These are phyloP conservation scores for Mesembrinibis cayennensis DNA, from an alignment of 2,113 vertebrate genomes.

Conservation along the genomic window DNA sequence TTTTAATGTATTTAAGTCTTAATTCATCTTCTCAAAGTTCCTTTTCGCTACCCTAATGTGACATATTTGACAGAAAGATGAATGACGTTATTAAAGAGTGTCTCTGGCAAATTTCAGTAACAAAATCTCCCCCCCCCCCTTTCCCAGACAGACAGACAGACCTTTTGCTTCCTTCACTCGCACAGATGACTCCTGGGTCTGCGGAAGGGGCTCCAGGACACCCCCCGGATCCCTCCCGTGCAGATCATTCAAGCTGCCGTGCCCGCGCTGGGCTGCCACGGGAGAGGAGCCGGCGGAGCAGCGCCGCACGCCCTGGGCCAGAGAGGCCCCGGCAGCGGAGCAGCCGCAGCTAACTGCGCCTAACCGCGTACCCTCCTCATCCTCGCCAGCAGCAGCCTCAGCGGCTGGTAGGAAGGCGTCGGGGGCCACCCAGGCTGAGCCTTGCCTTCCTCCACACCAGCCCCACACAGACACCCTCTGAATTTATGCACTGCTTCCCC, in stretches of 20 bases:
- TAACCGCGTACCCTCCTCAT: background rate
- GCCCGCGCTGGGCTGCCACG: accelerated
- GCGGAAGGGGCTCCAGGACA: background rate
- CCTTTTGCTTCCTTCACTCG: background rate
- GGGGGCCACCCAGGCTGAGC: background rate
- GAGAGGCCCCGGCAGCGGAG: background rate
- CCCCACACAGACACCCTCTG: background rate
- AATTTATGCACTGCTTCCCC: slow-evolving; percentile 26
- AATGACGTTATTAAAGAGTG: slow-evolving; percentile 77
- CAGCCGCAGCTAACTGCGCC: accelerated
- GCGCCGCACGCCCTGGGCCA: accelerated
- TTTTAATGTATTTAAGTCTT: slow-evolving; percentile 77
- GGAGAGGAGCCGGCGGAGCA: background rate
- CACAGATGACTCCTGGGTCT: background rate
- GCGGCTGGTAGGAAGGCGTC: accelerated
- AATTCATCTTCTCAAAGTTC: slow-evolving; percentile 78
- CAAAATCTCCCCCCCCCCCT: slow-evolving; percentile 39
- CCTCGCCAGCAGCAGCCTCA: background rate
- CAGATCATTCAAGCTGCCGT: background rate
- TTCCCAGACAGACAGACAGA: background rate
- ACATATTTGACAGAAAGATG: slow-evolving; percentile 80
- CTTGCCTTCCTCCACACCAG: background rate
- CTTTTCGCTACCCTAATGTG: slow-evolving; percentile 70
- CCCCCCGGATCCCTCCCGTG: background rate
- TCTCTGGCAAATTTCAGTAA: slow-evolving; percentile 72